These are phyloP conservation scores for Odobenus rosmarus DNA, from an alignment of 2,113 vertebrate species.

Conservation along the genomic window DNA sequence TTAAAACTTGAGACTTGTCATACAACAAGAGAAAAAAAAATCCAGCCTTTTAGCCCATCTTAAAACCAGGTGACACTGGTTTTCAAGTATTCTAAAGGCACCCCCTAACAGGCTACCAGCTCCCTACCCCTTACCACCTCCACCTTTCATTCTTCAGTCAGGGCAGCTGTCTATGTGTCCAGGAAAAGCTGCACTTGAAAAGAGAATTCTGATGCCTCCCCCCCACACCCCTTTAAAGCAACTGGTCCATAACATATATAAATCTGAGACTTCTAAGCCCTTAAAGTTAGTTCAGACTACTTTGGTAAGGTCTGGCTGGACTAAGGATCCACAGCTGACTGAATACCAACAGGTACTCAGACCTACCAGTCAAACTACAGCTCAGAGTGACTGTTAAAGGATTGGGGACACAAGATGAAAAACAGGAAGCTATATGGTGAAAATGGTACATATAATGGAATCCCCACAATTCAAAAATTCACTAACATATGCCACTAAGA, in stretches of 20 bases:
- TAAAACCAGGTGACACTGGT: background rate
- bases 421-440: background rate
- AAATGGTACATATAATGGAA: background rate
- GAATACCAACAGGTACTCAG: background rate
- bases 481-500: background rate
- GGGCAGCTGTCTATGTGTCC: background rate
- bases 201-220: background rate
- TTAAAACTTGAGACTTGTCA: conserved; percentile 14
- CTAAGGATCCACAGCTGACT: background rate
- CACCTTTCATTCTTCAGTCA: background rate
- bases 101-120: background rate
- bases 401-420: background rate
- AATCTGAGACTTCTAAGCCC: background rate
- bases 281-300: conserved; percentile 32
- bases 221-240: background rate
- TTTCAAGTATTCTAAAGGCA: conserved; percentile 2
- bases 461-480: conserved; percentile 28
- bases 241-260: background rate
- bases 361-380: background rate
- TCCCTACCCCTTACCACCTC: background rate
- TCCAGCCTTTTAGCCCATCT: background rate
- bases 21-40: background rate
- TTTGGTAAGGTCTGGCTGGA: background rate
- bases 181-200: conserved; percentile 37
- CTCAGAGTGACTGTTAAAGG: background rate